Conservation (phyloP, 2,888 invertebrate species). For the Mesorhabditis spiculigera region DNA sequence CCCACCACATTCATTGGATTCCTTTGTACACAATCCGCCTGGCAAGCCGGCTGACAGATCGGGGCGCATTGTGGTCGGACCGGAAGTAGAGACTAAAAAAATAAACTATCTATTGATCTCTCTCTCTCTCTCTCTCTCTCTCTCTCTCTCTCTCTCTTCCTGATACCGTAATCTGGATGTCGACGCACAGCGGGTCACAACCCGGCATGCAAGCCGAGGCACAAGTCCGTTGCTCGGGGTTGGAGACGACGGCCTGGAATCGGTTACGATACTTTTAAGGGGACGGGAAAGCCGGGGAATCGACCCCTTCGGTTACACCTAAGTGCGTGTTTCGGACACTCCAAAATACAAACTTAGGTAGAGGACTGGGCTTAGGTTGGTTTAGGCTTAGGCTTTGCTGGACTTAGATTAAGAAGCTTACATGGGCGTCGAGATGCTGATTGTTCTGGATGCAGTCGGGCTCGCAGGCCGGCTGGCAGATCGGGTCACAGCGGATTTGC, state of each 20-base stretch:
- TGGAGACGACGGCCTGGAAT: too few relatives aligned
- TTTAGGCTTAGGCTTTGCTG: too few relatives aligned
- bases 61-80: background rate
- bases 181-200: conserved; percentile 2
- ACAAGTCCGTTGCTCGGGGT: background rate
- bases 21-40: background rate
- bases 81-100: background rate
- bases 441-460: conserved; percentile 13
- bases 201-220: background rate
- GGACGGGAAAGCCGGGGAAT: too few relatives aligned
- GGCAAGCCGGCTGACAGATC: conserved; percentile 5
- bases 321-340: too few relatives aligned
- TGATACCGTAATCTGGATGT: background rate
- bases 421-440: background rate
- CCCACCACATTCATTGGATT: background rate
- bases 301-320: too few relatives aligned
- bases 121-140: background rate
- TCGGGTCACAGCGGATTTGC: conserved; percentile 9
- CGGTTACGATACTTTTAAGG: too few relatives aligned
- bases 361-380: too few relatives aligned
- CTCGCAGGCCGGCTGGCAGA: conserved; percentile 17
- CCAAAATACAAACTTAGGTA: too few relatives aligned
- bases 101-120: background rate
- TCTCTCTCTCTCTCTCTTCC: background rate
- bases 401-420: background rate